phyloP scores from a whole-genome alignment of 2,797 vertebrate genomes.

The Danio choprae region DNA sequence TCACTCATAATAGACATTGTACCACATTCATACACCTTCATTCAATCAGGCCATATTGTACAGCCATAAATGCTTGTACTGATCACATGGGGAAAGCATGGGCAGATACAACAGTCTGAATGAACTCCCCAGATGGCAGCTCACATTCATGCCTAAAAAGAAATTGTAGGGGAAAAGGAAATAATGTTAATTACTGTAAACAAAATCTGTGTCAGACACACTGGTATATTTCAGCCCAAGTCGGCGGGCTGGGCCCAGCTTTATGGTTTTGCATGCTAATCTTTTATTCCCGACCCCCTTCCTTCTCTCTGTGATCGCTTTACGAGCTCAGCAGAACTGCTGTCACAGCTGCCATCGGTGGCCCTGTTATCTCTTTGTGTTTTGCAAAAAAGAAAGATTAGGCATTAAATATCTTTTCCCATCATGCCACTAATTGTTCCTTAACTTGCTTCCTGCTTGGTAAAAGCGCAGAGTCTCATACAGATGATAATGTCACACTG shows the following conservation, averaged over 20 bases:
- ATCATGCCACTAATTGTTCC: slow-evolving; percentile 63
- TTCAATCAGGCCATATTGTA: slow-evolving; percentile 62
- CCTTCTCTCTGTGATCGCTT: slow-evolving; percentile 43
- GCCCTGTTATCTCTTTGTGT: slow-evolving; percentile 59
- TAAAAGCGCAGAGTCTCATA: slow-evolving; percentile 31
- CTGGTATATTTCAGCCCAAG: slow-evolving; percentile 49
- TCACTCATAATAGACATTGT: slow-evolving; percentile 53
- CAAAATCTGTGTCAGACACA: slow-evolving; percentile 58
- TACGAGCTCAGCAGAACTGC: slow-evolving; percentile 46
- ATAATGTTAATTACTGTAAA: slow-evolving; percentile 63
- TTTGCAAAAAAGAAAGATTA: slow-evolving; percentile 57
- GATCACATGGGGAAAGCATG: slow-evolving; percentile 41
- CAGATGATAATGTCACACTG: slow-evolving; percentile 49
- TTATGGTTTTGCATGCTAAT: slow-evolving; percentile 31
- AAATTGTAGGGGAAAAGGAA: slow-evolving; percentile 57
- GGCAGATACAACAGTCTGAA: slow-evolving; percentile 44
- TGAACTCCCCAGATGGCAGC: slow-evolving; percentile 58
- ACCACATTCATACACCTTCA: slow-evolving; percentile 51
- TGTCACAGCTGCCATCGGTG: slow-evolving; percentile 57
- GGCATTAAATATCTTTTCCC: slow-evolving; percentile 58
- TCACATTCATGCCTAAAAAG: slow-evolving; percentile 50
- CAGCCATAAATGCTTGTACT: slow-evolving; percentile 48
- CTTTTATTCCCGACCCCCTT: slow-evolving; percentile 42
- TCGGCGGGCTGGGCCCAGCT: slow-evolving; percentile 47
- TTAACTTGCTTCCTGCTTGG: slow-evolving; percentile 61